A percentile compares a stretch with the other conserved stretches of the same genome.
These are phyloP conservation scores for Agrochola circellaris DNA, from an alignment of 2,888 invertebrate genomes.

Conservation along the genomic window DNA sequence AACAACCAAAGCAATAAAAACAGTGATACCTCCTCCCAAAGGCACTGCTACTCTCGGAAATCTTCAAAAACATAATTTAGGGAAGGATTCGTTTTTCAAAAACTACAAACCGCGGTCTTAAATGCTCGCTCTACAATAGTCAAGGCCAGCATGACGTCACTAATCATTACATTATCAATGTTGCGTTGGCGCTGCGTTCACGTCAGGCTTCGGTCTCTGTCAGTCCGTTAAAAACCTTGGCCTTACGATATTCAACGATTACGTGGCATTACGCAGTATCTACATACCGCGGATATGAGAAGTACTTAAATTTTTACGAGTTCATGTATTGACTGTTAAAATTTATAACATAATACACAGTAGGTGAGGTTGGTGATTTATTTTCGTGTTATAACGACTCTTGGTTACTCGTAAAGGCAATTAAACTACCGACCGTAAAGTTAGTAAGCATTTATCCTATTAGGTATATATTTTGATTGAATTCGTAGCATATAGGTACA, in stretches of 20 bases:
- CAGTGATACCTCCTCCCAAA: neutral
- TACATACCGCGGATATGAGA: conserved; percentile 49
- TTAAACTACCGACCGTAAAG: conserved; percentile 42
- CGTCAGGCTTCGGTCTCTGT: conserved; percentile 17
- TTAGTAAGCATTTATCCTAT: conserved; percentile 19
- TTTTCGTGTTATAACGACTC: conserved; percentile 51
- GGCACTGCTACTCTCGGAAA: neutral
- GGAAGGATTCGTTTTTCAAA: conserved; percentile 48
- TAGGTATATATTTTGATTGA: conserved; percentile 13
- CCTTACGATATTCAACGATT: conserved; percentile 45
- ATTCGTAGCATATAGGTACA: conserved; percentile 17
- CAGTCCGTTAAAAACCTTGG: conserved; percentile 48
- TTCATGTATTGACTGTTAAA: conserved; percentile 59
- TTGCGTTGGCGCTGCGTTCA: conserved; percentile 55
- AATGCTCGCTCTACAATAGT: conserved; percentile 43
- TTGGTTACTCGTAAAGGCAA: conserved; percentile 26
- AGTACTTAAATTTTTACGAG: conserved; percentile 51
- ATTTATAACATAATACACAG: conserved; percentile 57
- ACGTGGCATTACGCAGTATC: conserved; percentile 27
- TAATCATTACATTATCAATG: conserved; percentile 31
- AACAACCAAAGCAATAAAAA: neutral
- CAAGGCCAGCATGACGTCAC: conserved; percentile 59
- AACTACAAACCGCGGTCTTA: conserved; percentile 27
- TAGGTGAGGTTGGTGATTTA: conserved; percentile 51
- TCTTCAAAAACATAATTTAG: conserved; percentile 1